Base-by-base conservation (phyloP, 2,797 vertebrate species). In the Channallabes apus region DNA sequence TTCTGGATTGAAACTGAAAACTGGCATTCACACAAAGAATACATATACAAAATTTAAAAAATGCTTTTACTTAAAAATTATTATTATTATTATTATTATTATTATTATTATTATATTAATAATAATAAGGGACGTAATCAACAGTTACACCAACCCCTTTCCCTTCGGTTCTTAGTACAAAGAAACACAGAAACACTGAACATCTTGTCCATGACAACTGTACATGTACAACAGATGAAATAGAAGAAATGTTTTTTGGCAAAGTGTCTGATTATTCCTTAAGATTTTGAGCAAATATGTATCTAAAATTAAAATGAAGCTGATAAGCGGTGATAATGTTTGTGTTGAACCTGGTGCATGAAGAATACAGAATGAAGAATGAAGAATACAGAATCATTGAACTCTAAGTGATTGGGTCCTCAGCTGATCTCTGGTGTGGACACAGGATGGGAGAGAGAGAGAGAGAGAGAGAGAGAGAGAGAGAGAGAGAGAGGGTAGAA, bases 381-480 rank as follows among this genome's bases (percentile, higher is more conserved):
- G n/a, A 38, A 51, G 22, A 73, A 73, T 22, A 62, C 32, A 51
- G 69, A 35, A 32, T 18, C 1, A 62, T 27, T 8, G 24, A 46
- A 82, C 54, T 72, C 56, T 58, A 7, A 51, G 8, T 80, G 78
- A 41, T 38, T 46, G 41, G 41, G 5, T 75, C 59, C 82, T 76
- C 27, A 65, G 77, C 46, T 80, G 29, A 85, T 80, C 76, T 80
- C 51, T 62, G 35, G 22, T 46, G 7, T 71, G 38, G 76, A 54
- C 58, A 80, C 38, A 64, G 68, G n/a, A 76, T 76, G 22, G n/a
- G 46, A 32, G 6, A 22, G 0, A 2, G 75, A 27, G 71, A 18
- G 24, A 29, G 38, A 67, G 18, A 51, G 38, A 35, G 56, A n/a
- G 41, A 17, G 35, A 58, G 12, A 17, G 29, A 46, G 51, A n/a